phyloP scores from a whole-genome alignment of 2,113 vertebrate genomes.

The Eurypyga helias region DNA sequence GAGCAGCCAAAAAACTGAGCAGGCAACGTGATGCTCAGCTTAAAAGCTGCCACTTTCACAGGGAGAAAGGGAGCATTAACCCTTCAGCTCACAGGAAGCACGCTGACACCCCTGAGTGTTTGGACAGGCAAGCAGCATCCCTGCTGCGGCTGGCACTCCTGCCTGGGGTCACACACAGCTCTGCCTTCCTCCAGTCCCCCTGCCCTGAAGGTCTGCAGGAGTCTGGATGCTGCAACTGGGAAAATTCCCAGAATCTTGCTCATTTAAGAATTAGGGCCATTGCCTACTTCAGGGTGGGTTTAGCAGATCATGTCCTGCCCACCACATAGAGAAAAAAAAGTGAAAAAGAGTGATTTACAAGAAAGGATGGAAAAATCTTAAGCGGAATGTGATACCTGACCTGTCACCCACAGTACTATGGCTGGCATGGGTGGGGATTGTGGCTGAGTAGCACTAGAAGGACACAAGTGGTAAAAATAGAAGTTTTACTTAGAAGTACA shows the following conservation, averaged over 20 bases:
- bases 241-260: background rate
- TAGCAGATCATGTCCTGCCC: background rate
- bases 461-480: background rate
- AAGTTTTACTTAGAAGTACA: background rate
- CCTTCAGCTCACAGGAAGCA: accelerated
- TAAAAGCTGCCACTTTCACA: background rate
- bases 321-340: background rate
- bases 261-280: background rate
- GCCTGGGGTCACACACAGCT: background rate
- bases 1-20: background rate
- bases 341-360: background rate
- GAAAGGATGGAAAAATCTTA: background rate
- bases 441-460: background rate
- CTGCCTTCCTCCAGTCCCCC: background rate
- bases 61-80: background rate
- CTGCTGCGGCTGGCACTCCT: background rate
- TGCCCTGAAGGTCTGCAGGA: background rate
- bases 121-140: background rate
- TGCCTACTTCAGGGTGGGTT: background rate
- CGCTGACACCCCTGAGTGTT: accelerated
- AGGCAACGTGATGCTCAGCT: background rate
- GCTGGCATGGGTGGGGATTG: background rate
- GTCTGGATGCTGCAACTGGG: background rate
- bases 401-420: background rate
- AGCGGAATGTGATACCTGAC: background rate